These are phyloP conservation scores for Magallana ariakensis DNA, from an alignment of 1,140 invertebrate genomes.

Conservation along the genomic window DNA sequence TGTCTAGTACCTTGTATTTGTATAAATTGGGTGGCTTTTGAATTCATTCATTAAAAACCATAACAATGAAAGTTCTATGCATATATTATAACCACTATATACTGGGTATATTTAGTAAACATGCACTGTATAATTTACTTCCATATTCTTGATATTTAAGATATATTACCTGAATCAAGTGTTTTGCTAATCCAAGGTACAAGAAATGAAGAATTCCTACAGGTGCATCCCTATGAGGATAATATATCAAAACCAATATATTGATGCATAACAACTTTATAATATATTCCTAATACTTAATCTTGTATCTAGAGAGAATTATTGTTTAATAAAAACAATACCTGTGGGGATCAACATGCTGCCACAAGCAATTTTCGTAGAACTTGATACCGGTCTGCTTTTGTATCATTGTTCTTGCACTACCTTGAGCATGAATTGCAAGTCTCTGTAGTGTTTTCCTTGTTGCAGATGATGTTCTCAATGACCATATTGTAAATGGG, in stretches of 20 bases:
- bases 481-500: constrained; percentile 33
- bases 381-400: constrained; percentile 42
- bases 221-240: constrained; percentile 35
- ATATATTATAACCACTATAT: too few relatives aligned
- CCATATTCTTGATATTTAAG: too few relatives aligned
- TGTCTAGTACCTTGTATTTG: too few relatives aligned
- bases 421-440: not conserved
- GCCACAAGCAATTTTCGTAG: constrained; percentile 41
- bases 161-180: constrained; percentile 35
- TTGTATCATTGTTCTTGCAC: constrained; percentile 25
- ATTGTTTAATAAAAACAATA: not conserved
- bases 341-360: constrained; percentile 42
- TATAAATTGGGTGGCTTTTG: too few relatives aligned
- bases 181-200: constrained; percentile 46
- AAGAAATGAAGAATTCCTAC: constrained; percentile 43
- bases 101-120: too few relatives aligned
- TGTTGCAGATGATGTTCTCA: not conserved
- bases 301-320: too few relatives aligned
- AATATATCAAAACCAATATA: not conserved
- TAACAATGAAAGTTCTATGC: too few relatives aligned
- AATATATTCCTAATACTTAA: too few relatives aligned
- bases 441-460: constrained; percentile 31
- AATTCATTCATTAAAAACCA: too few relatives aligned
- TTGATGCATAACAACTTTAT: not conserved
- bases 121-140: too few relatives aligned